Evolutionary conservation across 2,797 vertebrate genomes (phyloP), one percentile per base, ranked within the genome.

Genomic region (Artibeus lituratus): DNA sequence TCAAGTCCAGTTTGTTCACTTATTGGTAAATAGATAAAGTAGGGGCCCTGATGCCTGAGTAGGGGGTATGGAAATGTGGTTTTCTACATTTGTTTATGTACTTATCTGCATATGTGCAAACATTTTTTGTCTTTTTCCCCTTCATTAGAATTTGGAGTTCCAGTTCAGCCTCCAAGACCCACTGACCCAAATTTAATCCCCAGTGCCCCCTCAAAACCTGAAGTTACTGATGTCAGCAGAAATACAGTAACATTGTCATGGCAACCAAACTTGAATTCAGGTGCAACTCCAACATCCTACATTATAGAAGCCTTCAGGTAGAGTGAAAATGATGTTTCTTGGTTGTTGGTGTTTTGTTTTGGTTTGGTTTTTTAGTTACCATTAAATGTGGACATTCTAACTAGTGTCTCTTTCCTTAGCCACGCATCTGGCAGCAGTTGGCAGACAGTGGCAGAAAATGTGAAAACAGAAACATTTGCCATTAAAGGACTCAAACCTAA

Each of bases 291-390:
- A 97, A 99, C 99, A 7, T 99, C 99, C 87, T 99, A 99, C 39
- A 98, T 99, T 96, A 99, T 99, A 93, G 99, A 99, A 97, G 99
- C 99, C 97, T 99, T 99, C 99, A 99, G 99, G 99, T 99, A 98
- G 94, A 88, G 49, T 4, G 19, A 53, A 81, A 86, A 93, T 91
- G 1, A 0, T 82, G 5, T 95, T 91, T 96, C 10, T 49, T 76
- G 8, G 6, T 32, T 26, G 1, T 74, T 16, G 24, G 24, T 62
- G 29, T 62, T 65, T 94, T 18, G 8, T 55, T 24, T 55, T 55
- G 9, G 2, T 55, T 53, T 42, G 49, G 84, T 49, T 42, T 42
- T 76, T 7, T 5, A 32, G 14, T 26, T 26, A 15, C 7, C 89
- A 69, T 94, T 97, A 32, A 95, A 74, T 55, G 93, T 11, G 29